phyloP scores from a whole-genome alignment of 1,140 invertebrate genomes.

The Meloidogyne floridensis region DNA sequence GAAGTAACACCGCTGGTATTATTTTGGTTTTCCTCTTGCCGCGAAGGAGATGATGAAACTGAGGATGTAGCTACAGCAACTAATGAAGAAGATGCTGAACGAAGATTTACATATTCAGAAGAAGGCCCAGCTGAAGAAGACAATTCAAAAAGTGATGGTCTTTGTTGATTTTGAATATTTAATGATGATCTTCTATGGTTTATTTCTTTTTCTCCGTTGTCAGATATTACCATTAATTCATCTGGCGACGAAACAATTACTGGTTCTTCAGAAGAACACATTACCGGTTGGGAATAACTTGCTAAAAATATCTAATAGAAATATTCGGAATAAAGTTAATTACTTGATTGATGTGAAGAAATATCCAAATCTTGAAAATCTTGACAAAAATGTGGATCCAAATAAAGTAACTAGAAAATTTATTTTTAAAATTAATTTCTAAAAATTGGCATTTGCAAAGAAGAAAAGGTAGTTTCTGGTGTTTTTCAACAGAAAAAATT shows the following conservation, averaged over 20 bases:
- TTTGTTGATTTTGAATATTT: neutral
- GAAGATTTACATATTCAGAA: neutral
- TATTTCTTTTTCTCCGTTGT: neutral
- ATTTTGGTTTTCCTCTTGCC: neutral
- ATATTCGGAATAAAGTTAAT: neutral
- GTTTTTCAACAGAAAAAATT: no score
- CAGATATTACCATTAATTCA: neutral
- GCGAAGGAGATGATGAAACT: neutral
- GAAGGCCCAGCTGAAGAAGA: neutral
- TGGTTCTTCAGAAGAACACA: neutral
- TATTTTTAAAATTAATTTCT: slow-evolving; percentile 5
- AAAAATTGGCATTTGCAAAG: neutral
- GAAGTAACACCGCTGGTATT: neutral
- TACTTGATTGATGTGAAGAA: slow-evolving; percentile 4
- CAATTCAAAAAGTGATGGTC: neutral
- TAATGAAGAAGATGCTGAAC: neutral
- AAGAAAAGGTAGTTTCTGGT: no score
- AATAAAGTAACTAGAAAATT: slow-evolving; percentile 53
- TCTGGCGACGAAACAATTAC: neutral
- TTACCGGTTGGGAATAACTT: neutral
- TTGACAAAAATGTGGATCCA: slow-evolving; percentile 61
- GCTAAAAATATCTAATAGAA: neutral
- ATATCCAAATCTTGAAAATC: slow-evolving; percentile 46
- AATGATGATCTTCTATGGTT: neutral
- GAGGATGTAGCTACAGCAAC: neutral